These are phyloP conservation scores for Halichoerus grypus DNA, from an alignment of 2,113 vertebrate genomes.

Conservation along the genomic window DNA sequence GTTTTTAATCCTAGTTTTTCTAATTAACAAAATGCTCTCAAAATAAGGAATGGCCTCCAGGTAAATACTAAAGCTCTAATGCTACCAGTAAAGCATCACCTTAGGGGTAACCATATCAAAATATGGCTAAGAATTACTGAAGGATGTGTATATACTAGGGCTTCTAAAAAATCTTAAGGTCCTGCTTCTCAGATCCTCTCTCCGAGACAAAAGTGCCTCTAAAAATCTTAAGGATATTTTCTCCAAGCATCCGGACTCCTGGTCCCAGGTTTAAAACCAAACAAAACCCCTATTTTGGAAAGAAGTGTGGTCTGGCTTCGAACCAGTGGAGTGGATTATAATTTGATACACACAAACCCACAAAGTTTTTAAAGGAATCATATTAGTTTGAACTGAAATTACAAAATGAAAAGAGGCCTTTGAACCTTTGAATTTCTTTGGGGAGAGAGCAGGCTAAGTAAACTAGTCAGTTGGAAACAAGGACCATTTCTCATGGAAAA, in stretches of 20 bases:
- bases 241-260: background rate
- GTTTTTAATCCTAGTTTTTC: background rate
- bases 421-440: background rate
- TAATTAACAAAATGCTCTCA: background rate
- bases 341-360: conserved; percentile 8
- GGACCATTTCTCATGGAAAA: background rate
- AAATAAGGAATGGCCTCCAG: background rate
- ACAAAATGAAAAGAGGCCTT: background rate
- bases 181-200: background rate
- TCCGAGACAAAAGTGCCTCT: background rate
- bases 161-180: background rate
- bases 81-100: background rate
- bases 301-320: background rate
- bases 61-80: background rate
- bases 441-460: background rate
- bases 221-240: background rate
- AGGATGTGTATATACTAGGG: background rate
- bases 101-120: background rate
- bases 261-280: background rate
- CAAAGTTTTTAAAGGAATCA: conserved; percentile 6
- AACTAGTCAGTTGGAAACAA: background rate
- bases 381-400: conserved; percentile 10
- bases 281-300: background rate
- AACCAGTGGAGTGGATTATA: background rate
- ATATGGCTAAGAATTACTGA: background rate